phyloP scores from a whole-genome alignment of 2,888 invertebrate species.

The Ophion obscuratus region DNA sequence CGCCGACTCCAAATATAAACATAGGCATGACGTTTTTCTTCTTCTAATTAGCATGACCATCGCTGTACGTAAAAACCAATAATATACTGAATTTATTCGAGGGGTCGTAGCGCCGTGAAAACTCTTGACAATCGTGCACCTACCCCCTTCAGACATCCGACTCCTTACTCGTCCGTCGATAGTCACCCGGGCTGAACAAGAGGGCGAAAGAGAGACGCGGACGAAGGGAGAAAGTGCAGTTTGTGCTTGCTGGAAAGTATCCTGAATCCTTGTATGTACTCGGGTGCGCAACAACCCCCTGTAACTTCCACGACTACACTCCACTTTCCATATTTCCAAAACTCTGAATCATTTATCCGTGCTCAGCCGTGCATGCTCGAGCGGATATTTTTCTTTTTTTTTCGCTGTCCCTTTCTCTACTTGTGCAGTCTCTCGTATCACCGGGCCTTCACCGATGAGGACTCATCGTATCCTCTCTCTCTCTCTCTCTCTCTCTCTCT shows the following conservation, averaged over 20 bases:
- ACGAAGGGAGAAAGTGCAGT: constrained; percentile 1
- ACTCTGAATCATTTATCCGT: constrained; percentile 81
- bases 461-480: constrained; percentile 45
- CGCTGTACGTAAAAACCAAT: constrained; percentile 53
- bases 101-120: constrained; percentile 69
- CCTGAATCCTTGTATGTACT: constrained; percentile 43
- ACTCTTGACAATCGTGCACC: constrained; percentile 72
- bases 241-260: constrained; percentile 42
- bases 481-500: not conserved
- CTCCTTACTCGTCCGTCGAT: constrained; percentile 53
- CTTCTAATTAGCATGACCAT: constrained; percentile 58
- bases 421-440: constrained; percentile 34
- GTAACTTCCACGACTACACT: constrained; percentile 67
- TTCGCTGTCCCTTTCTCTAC: constrained; percentile 18
- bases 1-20: constrained; percentile 12
- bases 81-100: constrained; percentile 65
- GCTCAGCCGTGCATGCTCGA: constrained; percentile 78
- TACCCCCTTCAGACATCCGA: constrained; percentile 38
- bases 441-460: constrained; percentile 45
- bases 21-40: not conserved
- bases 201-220: constrained; percentile 34
- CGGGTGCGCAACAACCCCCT: constrained; percentile 33
- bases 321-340: constrained; percentile 81
- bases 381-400: constrained; percentile 52
- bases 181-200: constrained; percentile 43